Evolutionary conservation across 2,797 vertebrate species (phyloP).

Genomic region (Cyprinodon diabolis): DNA sequence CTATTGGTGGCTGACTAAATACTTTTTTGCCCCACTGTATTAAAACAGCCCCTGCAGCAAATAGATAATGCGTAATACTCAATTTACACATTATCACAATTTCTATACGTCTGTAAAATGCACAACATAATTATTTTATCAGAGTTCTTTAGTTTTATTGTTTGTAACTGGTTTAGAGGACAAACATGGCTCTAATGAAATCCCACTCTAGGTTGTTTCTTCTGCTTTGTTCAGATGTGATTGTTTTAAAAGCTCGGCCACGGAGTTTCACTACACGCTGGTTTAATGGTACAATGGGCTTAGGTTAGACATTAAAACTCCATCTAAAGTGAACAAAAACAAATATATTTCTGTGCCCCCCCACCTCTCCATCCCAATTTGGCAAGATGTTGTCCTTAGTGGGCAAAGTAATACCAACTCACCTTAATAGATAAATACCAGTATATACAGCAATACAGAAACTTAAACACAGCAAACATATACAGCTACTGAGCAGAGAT

Average conservation of each 20-base stretch:
- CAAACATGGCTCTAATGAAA: background rate
- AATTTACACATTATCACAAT: background rate
- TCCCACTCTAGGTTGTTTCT: background rate
- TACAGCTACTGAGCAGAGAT: too few relatives aligned
- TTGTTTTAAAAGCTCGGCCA: background rate
- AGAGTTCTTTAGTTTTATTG: background rate
- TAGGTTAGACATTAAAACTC: background rate
- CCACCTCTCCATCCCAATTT: constrained; percentile 12
- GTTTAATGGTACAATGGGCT: background rate
- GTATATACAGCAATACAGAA: constrained; percentile 3
- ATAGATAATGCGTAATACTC: background rate
- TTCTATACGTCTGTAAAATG: background rate
- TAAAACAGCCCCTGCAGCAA: background rate
- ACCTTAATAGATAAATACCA: constrained; percentile 18
- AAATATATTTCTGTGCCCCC: constrained; percentile 41
- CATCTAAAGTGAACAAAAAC: constrained; percentile 26
- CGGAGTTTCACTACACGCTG: background rate
- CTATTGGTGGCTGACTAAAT: too few relatives aligned
- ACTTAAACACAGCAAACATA: background rate
- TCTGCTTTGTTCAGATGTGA: background rate
- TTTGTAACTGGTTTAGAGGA: background rate
- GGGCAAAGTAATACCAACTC: constrained; percentile 30
- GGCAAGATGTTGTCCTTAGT: constrained; percentile 30
- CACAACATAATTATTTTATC: background rate
- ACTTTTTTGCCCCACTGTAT: too few relatives aligned